Conservation (phyloP, 2,797 vertebrate genomes). For the Huso huso region DNA sequence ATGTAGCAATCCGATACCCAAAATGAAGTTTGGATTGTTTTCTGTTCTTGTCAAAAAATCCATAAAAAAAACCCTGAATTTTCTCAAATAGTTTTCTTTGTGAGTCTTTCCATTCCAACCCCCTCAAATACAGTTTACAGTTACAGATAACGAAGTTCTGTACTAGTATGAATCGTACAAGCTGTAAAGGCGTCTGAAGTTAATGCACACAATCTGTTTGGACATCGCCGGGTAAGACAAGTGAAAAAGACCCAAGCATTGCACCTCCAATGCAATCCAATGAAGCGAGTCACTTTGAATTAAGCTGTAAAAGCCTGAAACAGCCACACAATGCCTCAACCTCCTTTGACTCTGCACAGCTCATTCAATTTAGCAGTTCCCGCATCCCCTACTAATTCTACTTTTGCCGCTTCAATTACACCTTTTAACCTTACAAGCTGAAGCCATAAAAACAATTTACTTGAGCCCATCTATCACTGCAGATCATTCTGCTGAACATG, state of each 20-base stretch:
- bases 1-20: no score
- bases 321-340: slow-evolving; percentile 19
- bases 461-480: slow-evolving; percentile 15
- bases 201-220: slow-evolving; percentile 21
- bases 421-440: slow-evolving; percentile 26
- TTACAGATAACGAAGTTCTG: no score
- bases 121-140: no score
- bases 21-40: no score
- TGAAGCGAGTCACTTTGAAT: slow-evolving; percentile 27
- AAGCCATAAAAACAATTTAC: slow-evolving; percentile 25
- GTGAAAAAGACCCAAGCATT: slow-evolving; percentile 3
- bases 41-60: no score
- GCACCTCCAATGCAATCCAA: slow-evolving; percentile 19
- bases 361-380: slow-evolving; percentile 32
- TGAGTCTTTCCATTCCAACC: no score
- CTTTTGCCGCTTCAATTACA: slow-evolving; percentile 28
- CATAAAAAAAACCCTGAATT: no score
- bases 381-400: slow-evolving; percentile 28
- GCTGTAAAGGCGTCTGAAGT: slow-evolving; percentile 4
- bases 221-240: slow-evolving; percentile 20
- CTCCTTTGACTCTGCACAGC: slow-evolving; percentile 22
- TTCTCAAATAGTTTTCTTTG: no score
- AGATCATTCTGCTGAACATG: background rate
- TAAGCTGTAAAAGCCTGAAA: slow-evolving; percentile 26
- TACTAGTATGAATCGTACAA: no score